A percentile compares a stretch with the other conserved stretches of the same genome.
phyloP scores from a whole-genome alignment of 2,797 vertebrate species.

The Epinephelus coioides region DNA sequence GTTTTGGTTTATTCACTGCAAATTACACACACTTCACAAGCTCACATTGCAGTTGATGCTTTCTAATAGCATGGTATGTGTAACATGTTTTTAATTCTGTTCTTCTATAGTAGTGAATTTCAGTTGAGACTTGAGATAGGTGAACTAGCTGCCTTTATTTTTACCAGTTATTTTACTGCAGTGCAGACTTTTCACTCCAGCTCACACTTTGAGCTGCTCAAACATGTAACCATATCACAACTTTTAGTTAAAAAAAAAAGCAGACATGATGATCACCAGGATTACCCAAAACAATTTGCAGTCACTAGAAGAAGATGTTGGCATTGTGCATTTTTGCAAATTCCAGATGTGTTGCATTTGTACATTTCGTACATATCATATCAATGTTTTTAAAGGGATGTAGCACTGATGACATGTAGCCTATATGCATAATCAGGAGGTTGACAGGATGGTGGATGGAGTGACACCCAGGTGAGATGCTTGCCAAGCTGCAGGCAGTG shows the following conservation, averaged over 20 bases:
- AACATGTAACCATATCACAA: neutral
- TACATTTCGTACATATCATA: too few species aligned
- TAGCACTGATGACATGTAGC: too few species aligned
- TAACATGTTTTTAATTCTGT: neutral
- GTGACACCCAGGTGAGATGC: too few species aligned
- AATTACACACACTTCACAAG: constrained; percentile 16
- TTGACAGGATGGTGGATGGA: too few species aligned
- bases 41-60: neutral
- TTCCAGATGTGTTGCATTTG: too few species aligned
- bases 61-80: neutral
- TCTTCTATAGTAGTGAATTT: neutral
- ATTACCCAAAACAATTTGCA: too few species aligned
- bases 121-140: neutral
- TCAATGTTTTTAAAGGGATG: too few species aligned
- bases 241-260: neutral
- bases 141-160: neutral
- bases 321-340: too few species aligned
- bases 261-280: neutral
- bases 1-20: constrained; percentile 13
- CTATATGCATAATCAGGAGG: too few species aligned
- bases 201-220: neutral
- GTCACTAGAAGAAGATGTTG: too few species aligned
- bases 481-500: too few species aligned
- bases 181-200: neutral
- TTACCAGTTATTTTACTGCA: neutral